Evolutionary conservation across 2,797 vertebrate species (phyloP).

Genomic region (Choloepus didactylus): DNA sequence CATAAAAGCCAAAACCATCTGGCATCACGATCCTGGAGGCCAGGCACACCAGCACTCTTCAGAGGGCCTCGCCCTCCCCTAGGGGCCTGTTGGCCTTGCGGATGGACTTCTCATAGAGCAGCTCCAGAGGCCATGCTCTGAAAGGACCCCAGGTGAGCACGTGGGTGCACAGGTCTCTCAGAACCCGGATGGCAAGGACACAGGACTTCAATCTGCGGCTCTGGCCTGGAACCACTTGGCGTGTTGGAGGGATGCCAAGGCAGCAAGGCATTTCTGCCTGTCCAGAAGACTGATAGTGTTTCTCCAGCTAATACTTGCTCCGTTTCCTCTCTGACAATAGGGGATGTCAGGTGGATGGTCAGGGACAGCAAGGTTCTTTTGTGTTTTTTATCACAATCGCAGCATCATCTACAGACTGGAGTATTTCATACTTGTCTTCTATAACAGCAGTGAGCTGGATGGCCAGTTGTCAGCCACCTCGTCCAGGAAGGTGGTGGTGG

Average conservation of each 20-base stretch:
- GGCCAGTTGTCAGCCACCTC: constrained; percentile 95
- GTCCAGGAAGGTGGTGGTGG: constrained; percentile 93
- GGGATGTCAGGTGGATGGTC: constrained; percentile 97
- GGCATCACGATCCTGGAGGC: constrained; percentile 97
- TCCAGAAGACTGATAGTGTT: constrained; percentile 99
- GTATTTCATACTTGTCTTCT: constrained; percentile 96
- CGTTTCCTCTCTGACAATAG: constrained; percentile 95
- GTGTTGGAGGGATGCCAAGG: constrained; percentile 99
- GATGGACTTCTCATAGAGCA: constrained; percentile 96
- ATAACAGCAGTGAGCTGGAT: constrained; percentile 95
- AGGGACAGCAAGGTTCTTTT: constrained; percentile 94
- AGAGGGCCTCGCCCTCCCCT: constrained; percentile 97
- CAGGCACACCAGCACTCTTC: constrained; percentile 97
- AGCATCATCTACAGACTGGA: constrained; percentile 92
- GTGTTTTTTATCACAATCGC: constrained; percentile 95
- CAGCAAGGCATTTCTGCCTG: constrained; percentile 99
- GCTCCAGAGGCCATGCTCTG: constrained; percentile 97
- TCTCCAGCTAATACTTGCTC: constrained; percentile 95
- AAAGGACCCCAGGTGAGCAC: constrained; percentile 96
- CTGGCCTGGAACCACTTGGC: constrained; percentile 99
- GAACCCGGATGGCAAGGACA: constrained; percentile 97
- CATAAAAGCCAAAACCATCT: constrained; percentile 98
- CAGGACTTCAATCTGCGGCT: constrained; percentile 98
- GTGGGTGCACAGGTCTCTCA: constrained; percentile 95
- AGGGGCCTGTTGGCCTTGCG: constrained; percentile 97